A percentile compares a stretch with the other conserved stretches of the same genome.
These are phyloP conservation scores for Stenodera caucasica DNA, from an alignment of 2,888 invertebrate species.

Conservation along the genomic window DNA sequence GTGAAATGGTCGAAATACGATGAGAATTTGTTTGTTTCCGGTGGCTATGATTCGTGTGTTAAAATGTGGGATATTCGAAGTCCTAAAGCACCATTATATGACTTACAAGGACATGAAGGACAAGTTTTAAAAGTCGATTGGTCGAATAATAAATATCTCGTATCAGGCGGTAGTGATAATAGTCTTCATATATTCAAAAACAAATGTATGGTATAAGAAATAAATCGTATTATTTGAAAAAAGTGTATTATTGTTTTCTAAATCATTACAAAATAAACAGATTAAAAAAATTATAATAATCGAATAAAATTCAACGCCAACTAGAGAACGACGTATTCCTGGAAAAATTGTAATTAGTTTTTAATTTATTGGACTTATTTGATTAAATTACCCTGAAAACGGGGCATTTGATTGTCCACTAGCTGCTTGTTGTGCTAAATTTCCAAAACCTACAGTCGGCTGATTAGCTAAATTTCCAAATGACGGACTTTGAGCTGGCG, in stretches of 20 bases:
- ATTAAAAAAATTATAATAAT: neutral
- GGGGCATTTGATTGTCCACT: constrained; percentile 47
- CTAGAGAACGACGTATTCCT: constrained; percentile 53
- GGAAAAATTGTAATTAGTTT: constrained; percentile 32
- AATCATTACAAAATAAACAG: neutral
- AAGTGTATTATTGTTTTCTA: neutral
- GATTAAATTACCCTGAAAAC: constrained; percentile 50
- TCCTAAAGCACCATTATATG: constrained; percentile 88
- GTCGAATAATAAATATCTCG: constrained; percentile 81
- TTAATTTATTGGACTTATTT: constrained; percentile 23
- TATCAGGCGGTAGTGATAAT: constrained; percentile 94
- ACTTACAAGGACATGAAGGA: constrained; percentile 91
- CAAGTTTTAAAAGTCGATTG: constrained; percentile 93
- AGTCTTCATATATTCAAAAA: constrained; percentile 83
- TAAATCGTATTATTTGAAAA: constrained; percentile 5
- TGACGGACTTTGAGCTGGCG: constrained; percentile 18
- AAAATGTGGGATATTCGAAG: constrained; percentile 97
- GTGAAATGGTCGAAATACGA: constrained; percentile 86
- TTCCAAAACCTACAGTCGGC: constrained; percentile 67
- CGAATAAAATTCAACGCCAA: constrained; percentile 46
- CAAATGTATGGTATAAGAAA: constrained; percentile 35
- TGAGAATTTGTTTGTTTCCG: constrained; percentile 87
- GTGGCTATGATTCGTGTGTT: constrained; percentile 85
- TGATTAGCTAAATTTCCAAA: constrained; percentile 64
- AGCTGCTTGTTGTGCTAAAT: constrained; percentile 62